These are phyloP conservation scores for Drosophila subpulchrella DNA, from an alignment of 1,140 invertebrate genomes.

Conservation along the genomic window DNA sequence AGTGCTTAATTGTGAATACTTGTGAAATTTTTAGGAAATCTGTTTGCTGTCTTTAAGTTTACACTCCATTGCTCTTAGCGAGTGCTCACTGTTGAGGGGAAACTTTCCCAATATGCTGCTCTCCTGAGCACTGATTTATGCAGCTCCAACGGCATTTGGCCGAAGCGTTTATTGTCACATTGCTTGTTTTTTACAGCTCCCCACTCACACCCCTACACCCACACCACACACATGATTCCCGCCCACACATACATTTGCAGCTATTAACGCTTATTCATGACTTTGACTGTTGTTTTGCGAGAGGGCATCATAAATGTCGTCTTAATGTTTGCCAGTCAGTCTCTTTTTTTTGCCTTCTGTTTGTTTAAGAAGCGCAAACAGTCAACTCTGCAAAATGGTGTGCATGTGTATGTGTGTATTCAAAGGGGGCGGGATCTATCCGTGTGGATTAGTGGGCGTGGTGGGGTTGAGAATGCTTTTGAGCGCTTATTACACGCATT, in stretches of 20 bases:
- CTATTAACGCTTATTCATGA: conserved; percentile 73
- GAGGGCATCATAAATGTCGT: conserved; percentile 71
- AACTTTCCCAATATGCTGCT: conserved; percentile 36
- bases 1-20: too few relatives aligned
- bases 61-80: background rate
- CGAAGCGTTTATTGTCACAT: conserved; percentile 55
- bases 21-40: background rate
- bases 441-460: conserved; percentile 37
- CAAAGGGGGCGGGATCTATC: conserved; percentile 1
- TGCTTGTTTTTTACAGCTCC: conserved; percentile 35
- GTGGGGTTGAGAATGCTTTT: conserved; percentile 62
- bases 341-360: conserved; percentile 42
- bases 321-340: conserved; percentile 69
- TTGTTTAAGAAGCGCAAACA: conserved; percentile 45
- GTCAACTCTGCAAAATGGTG: conserved; percentile 7
- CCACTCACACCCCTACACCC: background rate
- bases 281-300: conserved; percentile 46
- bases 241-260: conserved; percentile 27
- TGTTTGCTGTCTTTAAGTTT: background rate
- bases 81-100: background rate
- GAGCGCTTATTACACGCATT: conserved; percentile 82
- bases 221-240: background rate
- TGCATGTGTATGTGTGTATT: conserved; percentile 10
- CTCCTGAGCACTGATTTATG: conserved; percentile 52
- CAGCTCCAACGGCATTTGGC: conserved; percentile 47